These are phyloP conservation scores for Episyrphus balteatus DNA, from an alignment of 1,140 invertebrate genomes.

Conservation along the genomic window DNA sequence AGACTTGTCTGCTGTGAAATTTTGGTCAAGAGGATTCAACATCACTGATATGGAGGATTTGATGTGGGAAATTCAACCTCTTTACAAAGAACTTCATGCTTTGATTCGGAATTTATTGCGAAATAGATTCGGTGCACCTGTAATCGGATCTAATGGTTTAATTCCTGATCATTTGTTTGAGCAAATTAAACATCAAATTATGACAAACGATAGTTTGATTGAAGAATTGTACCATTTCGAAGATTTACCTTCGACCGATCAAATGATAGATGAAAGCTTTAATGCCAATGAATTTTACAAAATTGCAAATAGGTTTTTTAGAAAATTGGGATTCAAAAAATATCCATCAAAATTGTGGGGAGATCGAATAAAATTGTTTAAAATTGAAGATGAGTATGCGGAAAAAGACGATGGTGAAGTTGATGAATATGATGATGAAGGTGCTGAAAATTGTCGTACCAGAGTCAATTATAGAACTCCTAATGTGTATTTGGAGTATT, in stretches of 20 bases:
- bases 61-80: constrained; percentile 56
- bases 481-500: constrained; percentile 29
- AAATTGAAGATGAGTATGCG: too few relatives aligned
- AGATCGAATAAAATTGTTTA: too few relatives aligned
- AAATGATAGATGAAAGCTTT: constrained; percentile 14
- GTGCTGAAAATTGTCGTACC: constrained; percentile 25
- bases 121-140: constrained; percentile 56
- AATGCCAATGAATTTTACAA: constrained; percentile 20
- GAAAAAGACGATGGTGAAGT: constrained; percentile 23
- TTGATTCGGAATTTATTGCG: constrained; percentile 67
- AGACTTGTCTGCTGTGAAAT: too few relatives aligned
- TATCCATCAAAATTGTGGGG: constrained; percentile 1
- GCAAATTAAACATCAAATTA: constrained; percentile 28
- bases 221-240: constrained; percentile 20
- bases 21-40: too few relatives aligned
- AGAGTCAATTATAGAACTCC: constrained; percentile 27
- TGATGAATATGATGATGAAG: constrained; percentile 26
- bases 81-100: constrained; percentile 78
- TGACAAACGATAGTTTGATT: constrained; percentile 26
- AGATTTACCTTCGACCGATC: constrained; percentile 24
- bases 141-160: constrained; percentile 56
- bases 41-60: constrained; percentile 31
- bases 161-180: constrained; percentile 81
- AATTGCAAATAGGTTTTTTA: constrained; percentile 25
- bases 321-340: constrained; percentile 20